A percentile compares a stretch with the other conserved stretches of the same genome.
Evolutionary conservation across 2,797 vertebrate species (phyloP).

Genomic region (Sardinella longiceps): DNA sequence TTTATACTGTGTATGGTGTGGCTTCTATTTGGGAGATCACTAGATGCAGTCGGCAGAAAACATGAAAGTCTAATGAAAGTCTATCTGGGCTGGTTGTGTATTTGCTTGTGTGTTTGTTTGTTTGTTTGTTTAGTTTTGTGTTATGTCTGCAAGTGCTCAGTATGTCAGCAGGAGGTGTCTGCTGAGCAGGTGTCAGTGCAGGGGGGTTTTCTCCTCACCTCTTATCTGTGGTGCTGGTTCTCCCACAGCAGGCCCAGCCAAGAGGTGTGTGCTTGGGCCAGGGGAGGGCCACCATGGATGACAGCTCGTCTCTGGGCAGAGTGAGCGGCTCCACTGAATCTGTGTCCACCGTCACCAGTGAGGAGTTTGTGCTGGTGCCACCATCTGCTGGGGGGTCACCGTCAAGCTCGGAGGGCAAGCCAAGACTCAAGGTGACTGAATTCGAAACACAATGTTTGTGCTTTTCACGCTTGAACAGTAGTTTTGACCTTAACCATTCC

Average conservation of each 20-base stretch:
- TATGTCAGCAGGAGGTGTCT: not conserved
- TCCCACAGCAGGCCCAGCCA: slow-evolving; percentile 34
- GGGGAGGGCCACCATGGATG: slow-evolving; percentile 80
- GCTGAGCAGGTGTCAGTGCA: not conserved
- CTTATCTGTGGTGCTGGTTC: slow-evolving; percentile 41
- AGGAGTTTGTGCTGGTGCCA: slow-evolving; percentile 93
- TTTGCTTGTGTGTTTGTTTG: not conserved
- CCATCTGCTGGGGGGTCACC: slow-evolving; percentile 76
- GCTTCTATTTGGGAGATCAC: no score
- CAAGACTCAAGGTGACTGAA: slow-evolving; percentile 84
- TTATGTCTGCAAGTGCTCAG: not conserved
- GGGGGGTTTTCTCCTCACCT: not conserved
- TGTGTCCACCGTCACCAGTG: slow-evolving; percentile 86
- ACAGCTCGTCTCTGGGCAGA: slow-evolving; percentile 83
- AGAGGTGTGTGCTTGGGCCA: slow-evolving; percentile 58
- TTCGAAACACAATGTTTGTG: not conserved
- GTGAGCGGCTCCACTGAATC: slow-evolving; percentile 85
- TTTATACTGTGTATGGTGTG: no score
- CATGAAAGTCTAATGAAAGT: not conserved
- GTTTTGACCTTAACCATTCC: not conserved
- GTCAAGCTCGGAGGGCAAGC: slow-evolving; percentile 82
- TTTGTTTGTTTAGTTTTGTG: not conserved
- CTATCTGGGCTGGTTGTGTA: not conserved
- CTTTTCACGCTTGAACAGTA: not conserved
- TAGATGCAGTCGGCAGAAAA: no score